A percentile compares a stretch with the other conserved stretches of the same genome.
These are phyloP conservation scores for Diaprepes abbreviatus DNA, from an alignment of 2,888 invertebrate species.

Conservation along the genomic window DNA sequence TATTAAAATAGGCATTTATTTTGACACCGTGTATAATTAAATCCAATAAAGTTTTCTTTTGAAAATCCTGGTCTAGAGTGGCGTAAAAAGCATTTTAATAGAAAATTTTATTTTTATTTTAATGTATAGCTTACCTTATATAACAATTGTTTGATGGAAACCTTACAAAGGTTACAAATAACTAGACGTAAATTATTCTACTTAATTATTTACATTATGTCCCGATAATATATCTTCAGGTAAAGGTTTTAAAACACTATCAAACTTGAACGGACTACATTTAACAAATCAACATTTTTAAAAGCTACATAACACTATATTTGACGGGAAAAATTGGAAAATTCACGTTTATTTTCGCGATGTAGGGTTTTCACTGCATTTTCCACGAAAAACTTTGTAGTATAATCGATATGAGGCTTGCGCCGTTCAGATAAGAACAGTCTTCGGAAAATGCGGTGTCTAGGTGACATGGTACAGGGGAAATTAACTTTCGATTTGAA, in stretches of 20 bases:
- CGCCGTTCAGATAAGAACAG: slow-evolving; percentile 20
- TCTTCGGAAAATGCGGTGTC: neutral
- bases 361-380: slow-evolving; percentile 10
- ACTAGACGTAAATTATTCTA: neutral
- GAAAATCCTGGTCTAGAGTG: no score
- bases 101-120: no score
- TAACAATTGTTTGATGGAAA: neutral
- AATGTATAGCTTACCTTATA: neutral
- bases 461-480: slow-evolving; percentile 2
- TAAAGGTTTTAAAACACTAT: neutral
- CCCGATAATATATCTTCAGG: neutral
- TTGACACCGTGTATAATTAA: no score
- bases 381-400: slow-evolving; percentile 2
- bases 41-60: no score
- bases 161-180: neutral
- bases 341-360: neutral
- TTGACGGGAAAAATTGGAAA: neutral
- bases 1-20: no score
- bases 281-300: neutral
- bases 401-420: slow-evolving; percentile 24
- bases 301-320: neutral
- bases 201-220: neutral
- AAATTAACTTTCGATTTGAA: neutral
- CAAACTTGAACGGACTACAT: neutral
- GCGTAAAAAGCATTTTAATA: no score